These are phyloP conservation scores for Mnemiopsis leidyi DNA, from an alignment of 37 sponge, comb jelly and placozoan genomes.

Conservation along the genomic window DNA sequence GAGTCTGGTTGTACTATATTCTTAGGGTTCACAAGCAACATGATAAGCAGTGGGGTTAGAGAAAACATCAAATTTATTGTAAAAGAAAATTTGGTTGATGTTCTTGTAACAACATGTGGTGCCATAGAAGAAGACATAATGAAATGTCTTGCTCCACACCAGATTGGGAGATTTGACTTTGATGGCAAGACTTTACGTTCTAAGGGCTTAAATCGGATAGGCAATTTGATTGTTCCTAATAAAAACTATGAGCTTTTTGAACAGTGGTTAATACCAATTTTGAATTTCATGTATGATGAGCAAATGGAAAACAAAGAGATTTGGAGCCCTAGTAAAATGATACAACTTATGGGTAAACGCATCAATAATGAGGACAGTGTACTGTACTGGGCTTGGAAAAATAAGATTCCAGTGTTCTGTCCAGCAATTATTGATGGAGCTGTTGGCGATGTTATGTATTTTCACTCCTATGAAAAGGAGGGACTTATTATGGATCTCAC, in stretches of 20 bases:
- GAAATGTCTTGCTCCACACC: constrained; percentile 89
- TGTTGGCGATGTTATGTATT: constrained; percentile 92
- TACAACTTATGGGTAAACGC: constrained; percentile 82
- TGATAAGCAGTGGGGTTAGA: constrained; percentile 88
- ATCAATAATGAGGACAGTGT: constrained; percentile 91
- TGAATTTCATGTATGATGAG: constrained; percentile 81
- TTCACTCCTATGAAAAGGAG: constrained; percentile 89
- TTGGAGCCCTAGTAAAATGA: constrained; percentile 94
- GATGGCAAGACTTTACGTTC: constrained; percentile 75
- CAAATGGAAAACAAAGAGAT: constrained; percentile 73
- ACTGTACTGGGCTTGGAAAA: constrained; percentile 97
- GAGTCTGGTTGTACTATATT: constrained; percentile 92
- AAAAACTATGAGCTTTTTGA: constrained; percentile 95
- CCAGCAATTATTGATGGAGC: constrained; percentile 98
- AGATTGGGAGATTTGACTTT: constrained; percentile 85
- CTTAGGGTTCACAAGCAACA: constrained; percentile 96
- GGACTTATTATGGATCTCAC: constrained; percentile 90
- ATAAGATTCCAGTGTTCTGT: constrained; percentile 97
- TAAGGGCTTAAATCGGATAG: constrained; percentile 92
- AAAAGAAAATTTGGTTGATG: constrained; percentile 94
- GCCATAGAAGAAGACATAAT: constrained; percentile 98
- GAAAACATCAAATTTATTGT: constrained; percentile 86
- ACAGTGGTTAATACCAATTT: constrained; percentile 89
- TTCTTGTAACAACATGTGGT: constrained; percentile 92
- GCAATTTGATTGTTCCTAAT: constrained; percentile 93